Percentiles rank a stretch among this genome's conserved stretches.
Conservation (phyloP, 2,113 vertebrate species). For the Gopherus flavomarginatus region DNA sequence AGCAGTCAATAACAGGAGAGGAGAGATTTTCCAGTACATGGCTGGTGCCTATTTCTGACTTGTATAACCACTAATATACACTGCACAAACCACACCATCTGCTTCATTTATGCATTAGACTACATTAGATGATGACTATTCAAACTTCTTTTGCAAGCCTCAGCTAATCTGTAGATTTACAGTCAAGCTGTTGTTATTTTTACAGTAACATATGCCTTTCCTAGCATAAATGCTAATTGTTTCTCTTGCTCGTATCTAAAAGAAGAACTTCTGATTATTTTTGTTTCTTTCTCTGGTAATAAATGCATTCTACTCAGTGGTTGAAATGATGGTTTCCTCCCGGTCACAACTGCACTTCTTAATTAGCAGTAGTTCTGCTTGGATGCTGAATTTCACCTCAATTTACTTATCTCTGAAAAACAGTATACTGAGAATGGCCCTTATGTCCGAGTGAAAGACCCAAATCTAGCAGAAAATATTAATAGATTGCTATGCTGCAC, state of each 20-base stretch:
- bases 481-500: not conserved
- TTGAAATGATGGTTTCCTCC: not conserved
- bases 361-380: not conserved
- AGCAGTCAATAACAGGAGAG: not conserved
- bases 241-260: not conserved
- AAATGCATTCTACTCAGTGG: not conserved
- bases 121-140: not conserved
- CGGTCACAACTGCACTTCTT: not conserved
- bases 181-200: slow-evolving; percentile 12
- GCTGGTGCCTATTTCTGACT: not conserved
- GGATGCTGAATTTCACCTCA: not conserved
- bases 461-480: not conserved
- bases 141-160: not conserved
- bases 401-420: not conserved
- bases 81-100: slow-evolving; percentile 11
- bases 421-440: not conserved
- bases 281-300: not conserved
- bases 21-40: not conserved
- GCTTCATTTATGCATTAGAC: slow-evolving; percentile 12
- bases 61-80: not conserved
- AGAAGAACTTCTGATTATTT: not conserved
- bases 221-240: not conserved
- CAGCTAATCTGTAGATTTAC: slow-evolving; percentile 11
- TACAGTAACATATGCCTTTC: not conserved
- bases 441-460: not conserved